A percentile compares a stretch with the other conserved stretches of the same genome.
Evolutionary conservation across 2,797 vertebrate species (phyloP).

Genomic region (Todus mexicanus): DNA sequence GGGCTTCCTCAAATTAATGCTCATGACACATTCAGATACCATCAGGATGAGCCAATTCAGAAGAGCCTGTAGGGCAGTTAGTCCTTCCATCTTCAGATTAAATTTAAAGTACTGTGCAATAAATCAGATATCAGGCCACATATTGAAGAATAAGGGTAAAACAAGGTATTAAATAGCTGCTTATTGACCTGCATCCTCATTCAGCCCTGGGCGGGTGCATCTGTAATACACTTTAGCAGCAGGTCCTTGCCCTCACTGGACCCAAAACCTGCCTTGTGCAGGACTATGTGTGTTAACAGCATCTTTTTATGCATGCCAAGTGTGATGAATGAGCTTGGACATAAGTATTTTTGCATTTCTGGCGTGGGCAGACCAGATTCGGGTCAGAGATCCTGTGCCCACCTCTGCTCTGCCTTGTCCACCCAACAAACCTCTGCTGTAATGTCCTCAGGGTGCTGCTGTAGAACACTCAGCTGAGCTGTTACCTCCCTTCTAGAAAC

Average conservation of each 20-base stretch:
- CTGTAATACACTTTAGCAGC: rapidly evolving
- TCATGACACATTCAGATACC: not conserved
- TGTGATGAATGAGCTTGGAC: too few relatives aligned
- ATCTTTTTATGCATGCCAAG: rapidly evolving
- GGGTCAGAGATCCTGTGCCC: too few relatives aligned
- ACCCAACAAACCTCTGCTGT: not conserved
- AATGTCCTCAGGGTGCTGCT: too few relatives aligned
- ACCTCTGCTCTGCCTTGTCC: too few relatives aligned
- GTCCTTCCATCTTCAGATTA: not conserved
- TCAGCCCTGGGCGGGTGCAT: not conserved
- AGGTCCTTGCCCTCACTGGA: rapidly evolving
- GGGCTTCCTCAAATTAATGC: not conserved
- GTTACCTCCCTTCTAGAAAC: not conserved
- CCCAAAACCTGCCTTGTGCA: not conserved
- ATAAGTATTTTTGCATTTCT: rapidly evolving
- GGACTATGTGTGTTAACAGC: rapidly evolving
- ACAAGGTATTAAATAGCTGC: not conserved
- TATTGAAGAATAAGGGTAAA: not conserved
- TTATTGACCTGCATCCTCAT: rapidly evolving
- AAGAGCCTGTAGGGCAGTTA: not conserved
- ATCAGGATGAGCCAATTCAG: not conserved
- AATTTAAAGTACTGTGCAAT: not conserved
- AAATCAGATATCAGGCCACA: not conserved
- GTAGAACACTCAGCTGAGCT: too few relatives aligned
- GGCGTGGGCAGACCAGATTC: rapidly evolving